Evolutionary conservation across 2,797 vertebrate species (phyloP).

Genomic region (Gobionotothen gibberifrons): DNA sequence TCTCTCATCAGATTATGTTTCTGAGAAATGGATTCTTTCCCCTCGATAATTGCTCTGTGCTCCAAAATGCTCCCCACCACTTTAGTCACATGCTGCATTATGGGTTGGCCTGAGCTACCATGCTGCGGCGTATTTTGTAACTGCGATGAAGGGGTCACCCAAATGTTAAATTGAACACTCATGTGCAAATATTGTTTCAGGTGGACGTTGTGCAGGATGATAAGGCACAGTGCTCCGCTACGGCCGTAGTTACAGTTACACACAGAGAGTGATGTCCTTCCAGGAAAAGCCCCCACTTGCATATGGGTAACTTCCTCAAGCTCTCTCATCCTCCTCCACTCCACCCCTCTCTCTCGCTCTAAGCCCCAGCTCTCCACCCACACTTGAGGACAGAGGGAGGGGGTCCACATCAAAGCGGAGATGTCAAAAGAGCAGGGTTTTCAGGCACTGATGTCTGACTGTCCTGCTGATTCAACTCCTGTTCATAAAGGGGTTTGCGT

Average conservation of each 20-base stretch:
- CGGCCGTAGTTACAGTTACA: conserved; percentile 76
- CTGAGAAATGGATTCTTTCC: conserved; percentile 61
- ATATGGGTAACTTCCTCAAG: conserved; percentile 80
- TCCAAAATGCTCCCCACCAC: conserved; percentile 74
- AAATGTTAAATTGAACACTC: conserved; percentile 88
- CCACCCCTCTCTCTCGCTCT: conserved; percentile 56
- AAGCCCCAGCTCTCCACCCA: conserved; percentile 70
- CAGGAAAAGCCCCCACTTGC: conserved; percentile 85
- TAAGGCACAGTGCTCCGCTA: conserved; percentile 79
- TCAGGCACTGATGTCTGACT: conserved; percentile 75
- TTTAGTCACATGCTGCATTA: conserved; percentile 81
- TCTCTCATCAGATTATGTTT: conserved; percentile 72
- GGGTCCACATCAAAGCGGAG: conserved; percentile 80
- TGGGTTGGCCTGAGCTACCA: conserved; percentile 83
- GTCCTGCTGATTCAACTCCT: conserved; percentile 76
- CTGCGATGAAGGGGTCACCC: conserved; percentile 84
- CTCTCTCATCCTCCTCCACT: conserved; percentile 68
- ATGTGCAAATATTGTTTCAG: conserved; percentile 90
- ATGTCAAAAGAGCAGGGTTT: conserved; percentile 76
- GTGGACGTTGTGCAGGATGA: conserved; percentile 84
- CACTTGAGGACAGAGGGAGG: conserved; percentile 70
- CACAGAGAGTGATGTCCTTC: conserved; percentile 84
- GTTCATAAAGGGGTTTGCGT: conserved; percentile 64
- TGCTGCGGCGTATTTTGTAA: conserved; percentile 85
- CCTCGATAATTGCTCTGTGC: conserved; percentile 67